These are phyloP conservation scores for Haemorhous mexicanus DNA, from an alignment of 2,113 vertebrate species.

Conservation along the genomic window DNA sequence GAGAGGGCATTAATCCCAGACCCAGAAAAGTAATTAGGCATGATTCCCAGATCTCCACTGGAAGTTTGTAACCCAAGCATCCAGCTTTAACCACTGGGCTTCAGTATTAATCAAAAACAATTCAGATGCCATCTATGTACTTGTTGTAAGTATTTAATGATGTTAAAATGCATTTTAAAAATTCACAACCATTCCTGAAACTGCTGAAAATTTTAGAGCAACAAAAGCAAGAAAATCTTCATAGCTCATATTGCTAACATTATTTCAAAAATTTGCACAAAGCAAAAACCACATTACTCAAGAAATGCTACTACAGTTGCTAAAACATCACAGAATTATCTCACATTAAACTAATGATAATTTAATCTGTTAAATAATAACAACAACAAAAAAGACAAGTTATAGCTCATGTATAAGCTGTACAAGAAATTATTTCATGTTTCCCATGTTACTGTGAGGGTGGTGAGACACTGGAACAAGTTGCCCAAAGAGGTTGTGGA, in stretches of 20 bases:
- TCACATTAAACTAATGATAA: background rate
- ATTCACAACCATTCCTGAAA: background rate
- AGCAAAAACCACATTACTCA: rapidly evolving
- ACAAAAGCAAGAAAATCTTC: background rate
- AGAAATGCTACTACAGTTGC: background rate
- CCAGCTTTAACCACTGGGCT: background rate
- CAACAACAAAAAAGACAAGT: rapidly evolving
- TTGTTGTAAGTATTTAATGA: background rate
- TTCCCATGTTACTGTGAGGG: background rate
- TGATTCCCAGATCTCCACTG: background rate
- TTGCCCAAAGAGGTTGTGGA: rapidly evolving
- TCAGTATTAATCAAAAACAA: background rate
- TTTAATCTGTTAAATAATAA: background rate
- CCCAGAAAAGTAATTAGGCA: background rate
- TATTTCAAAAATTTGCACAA: background rate
- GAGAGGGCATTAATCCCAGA: background rate
- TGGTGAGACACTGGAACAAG: background rate
- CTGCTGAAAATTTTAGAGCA: background rate
- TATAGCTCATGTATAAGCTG: rapidly evolving
- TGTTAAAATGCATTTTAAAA: background rate
- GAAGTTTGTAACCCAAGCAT: background rate
- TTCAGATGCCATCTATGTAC: background rate
- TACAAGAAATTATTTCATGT: background rate
- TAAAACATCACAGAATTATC: background rate
- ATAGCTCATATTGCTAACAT: background rate